A percentile compares a stretch with the other conserved stretches of the same genome.
phyloP scores from a whole-genome alignment of 2,797 vertebrate species.

The Mionectes olivaceus region DNA sequence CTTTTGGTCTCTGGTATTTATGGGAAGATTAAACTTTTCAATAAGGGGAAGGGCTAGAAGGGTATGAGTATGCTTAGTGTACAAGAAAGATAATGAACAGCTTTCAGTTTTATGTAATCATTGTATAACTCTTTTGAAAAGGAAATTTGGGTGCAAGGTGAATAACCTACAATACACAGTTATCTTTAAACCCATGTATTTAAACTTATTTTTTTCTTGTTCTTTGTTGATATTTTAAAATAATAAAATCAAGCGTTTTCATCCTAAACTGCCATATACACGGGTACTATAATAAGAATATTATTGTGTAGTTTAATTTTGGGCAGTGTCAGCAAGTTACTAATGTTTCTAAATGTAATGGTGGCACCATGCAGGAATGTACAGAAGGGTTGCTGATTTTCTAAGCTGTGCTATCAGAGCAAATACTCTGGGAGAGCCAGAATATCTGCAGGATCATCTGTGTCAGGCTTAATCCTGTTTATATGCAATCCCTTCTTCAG shows the following conservation, averaged over 20 bases:
- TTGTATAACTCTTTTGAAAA: neutral
- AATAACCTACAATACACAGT: neutral
- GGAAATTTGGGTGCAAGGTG: neutral
- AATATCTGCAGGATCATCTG: neutral
- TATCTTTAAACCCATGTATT: neutral
- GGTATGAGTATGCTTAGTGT: neutral
- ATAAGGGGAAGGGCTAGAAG: neutral
- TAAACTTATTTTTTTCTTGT: neutral
- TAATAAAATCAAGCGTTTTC: neutral
- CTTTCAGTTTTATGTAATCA: neutral
- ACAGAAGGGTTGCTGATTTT: neutral
- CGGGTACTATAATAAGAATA: neutral
- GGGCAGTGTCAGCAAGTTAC: neutral
- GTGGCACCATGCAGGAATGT: neutral
- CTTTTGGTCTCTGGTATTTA: neutral
- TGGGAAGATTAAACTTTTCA: neutral
- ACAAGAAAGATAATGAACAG: neutral
- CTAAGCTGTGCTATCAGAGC: neutral
- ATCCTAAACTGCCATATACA: neutral
- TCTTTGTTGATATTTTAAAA: slow-evolving; percentile 1
- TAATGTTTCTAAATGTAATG: neutral
- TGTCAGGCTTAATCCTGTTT: neutral
- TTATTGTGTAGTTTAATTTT: neutral
- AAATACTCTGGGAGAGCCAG: neutral
- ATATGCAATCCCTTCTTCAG: neutral